Evolutionary conservation across 2,797 vertebrate genomes (phyloP).

Genomic region (Glossophaga mutica): DNA sequence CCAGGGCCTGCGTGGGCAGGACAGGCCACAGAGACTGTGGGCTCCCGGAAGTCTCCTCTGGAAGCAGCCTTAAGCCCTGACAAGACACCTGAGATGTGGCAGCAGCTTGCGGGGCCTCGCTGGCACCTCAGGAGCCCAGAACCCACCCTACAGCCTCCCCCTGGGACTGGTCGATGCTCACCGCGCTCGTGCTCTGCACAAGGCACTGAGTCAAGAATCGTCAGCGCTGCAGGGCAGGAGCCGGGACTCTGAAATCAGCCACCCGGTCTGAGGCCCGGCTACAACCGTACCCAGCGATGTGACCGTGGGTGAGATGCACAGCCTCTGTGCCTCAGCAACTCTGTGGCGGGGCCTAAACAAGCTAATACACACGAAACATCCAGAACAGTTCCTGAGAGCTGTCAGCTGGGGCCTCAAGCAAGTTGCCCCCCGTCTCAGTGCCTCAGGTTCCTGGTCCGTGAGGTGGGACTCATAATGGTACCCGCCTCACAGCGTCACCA

Average conservation of each 20-base stretch:
- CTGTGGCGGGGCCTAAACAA: neutral
- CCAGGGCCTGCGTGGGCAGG: neutral
- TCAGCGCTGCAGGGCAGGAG: neutral
- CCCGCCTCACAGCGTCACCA: neutral
- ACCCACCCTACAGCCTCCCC: neutral
- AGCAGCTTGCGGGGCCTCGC: neutral
- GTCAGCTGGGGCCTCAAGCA: neutral
- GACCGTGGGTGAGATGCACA: neutral
- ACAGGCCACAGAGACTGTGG: rapidly evolving
- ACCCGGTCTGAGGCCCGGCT: neutral
- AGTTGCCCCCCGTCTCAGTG: neutral
- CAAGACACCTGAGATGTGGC: neutral
- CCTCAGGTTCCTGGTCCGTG: conserved; percentile 14
- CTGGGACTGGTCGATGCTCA: neutral
- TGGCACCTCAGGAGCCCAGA: neutral
- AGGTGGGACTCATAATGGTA: neutral
- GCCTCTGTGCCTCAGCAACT: neutral
- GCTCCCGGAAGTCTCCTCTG: neutral
- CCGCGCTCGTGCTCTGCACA: neutral
- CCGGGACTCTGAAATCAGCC: neutral
- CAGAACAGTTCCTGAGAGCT: neutral
- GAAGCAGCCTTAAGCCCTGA: neutral
- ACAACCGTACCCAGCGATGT: rapidly evolving
- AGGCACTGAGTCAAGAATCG: neutral
- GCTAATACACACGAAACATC: neutral